These are phyloP conservation scores for Grapholita molesta DNA, from an alignment of 1,140 invertebrate genomes.

Conservation along the genomic window DNA sequence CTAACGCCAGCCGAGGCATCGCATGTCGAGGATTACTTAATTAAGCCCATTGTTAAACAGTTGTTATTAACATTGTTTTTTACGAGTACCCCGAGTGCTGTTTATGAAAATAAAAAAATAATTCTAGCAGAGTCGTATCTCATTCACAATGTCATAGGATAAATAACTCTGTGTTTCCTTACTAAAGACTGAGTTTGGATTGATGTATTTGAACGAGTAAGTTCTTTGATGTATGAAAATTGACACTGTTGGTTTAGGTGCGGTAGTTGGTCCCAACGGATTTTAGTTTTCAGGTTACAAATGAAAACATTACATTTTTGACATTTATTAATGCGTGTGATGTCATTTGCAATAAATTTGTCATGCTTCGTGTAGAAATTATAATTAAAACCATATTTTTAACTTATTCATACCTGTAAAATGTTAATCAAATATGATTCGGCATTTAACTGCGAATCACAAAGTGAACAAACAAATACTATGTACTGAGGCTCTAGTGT, in stretches of 20 bases:
- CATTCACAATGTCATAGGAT: not conserved
- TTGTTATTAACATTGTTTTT: conserved; percentile 17
- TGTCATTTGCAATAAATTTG: conserved; percentile 5
- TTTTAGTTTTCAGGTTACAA: conserved; percentile 1
- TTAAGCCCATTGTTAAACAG: conserved; percentile 11
- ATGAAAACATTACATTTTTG: not conserved
- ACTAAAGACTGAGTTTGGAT: not conserved
- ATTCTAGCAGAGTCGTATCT: not conserved
- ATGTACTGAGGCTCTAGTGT: too few species aligned
- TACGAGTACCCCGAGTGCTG: conserved; percentile 9
- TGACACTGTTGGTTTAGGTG: conserved; percentile 3
- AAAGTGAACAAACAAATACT: too few species aligned
- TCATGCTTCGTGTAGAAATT: not conserved
- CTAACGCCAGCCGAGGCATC: not conserved
- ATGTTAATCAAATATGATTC: too few species aligned
- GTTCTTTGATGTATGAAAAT: not conserved
- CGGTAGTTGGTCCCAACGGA: not conserved
- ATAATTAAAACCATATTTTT: too few species aligned
- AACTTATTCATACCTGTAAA: too few species aligned
- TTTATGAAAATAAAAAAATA: not conserved
- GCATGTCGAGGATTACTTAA: conserved; percentile 5
- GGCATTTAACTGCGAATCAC: too few species aligned
- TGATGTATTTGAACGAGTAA: not conserved
- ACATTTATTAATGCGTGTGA: conserved; percentile 7
- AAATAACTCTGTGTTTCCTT: not conserved